phyloP scores from a whole-genome alignment of 2,113 vertebrate genomes.

The Phodopus roborovskii region DNA sequence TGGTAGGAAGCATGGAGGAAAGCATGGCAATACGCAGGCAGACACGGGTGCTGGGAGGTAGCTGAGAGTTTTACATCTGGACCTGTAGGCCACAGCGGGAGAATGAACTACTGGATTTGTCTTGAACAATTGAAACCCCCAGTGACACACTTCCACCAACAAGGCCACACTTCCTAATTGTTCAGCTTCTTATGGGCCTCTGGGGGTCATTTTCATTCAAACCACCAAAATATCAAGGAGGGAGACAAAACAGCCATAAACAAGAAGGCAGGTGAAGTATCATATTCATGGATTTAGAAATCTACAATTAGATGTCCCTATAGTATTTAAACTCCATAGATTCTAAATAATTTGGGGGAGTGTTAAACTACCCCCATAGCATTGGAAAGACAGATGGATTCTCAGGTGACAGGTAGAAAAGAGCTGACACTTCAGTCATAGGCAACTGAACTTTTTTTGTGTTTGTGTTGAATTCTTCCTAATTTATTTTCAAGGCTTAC shows the following conservation, averaged over 20 bases:
- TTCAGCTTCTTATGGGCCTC: too few species aligned
- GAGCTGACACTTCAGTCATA: background rate
- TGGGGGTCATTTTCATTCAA: background rate
- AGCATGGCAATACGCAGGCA: background rate
- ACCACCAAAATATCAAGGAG: background rate
- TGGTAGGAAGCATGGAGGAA: background rate
- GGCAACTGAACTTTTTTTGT: background rate
- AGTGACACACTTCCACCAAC: background rate
- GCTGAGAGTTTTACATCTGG: background rate
- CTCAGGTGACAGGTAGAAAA: conserved; percentile 2
- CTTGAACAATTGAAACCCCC: background rate
- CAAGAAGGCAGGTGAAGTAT: background rate
- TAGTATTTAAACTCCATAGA: background rate
- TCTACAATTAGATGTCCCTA: background rate
- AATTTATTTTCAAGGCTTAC: conserved; percentile 27
- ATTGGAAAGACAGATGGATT: background rate
- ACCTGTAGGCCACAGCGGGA: background rate
- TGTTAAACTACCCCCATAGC: background rate
- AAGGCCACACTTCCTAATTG: background rate
- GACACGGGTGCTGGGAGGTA: background rate
- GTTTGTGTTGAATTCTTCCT: conserved; percentile 6
- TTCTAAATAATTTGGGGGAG: background rate
- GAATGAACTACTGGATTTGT: background rate
- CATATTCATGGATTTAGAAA: background rate
- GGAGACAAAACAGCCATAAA: background rate